These are phyloP conservation scores for Trichoplusia ni DNA, from an alignment of 1,140 invertebrate species.

Conservation along the genomic window DNA sequence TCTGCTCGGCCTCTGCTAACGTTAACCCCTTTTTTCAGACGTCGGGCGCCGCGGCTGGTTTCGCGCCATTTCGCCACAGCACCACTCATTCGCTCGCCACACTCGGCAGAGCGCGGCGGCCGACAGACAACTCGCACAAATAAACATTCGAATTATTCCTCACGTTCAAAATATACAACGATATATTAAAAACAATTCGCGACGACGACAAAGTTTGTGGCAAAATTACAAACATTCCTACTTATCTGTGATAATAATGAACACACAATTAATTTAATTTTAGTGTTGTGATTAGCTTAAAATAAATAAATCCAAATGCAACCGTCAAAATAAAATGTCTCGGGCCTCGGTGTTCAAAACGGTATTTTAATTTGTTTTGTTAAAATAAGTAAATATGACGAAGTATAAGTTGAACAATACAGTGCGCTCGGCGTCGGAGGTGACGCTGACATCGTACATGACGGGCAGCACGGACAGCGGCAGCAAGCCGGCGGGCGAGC, in stretches of 20 bases:
- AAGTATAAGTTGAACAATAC: slow-evolving; percentile 79
- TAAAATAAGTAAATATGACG: slow-evolving; percentile 60
- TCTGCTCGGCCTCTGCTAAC: slow-evolving; percentile 1
- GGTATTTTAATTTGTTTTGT: slow-evolving; percentile 44
- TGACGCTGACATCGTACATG: slow-evolving; percentile 77
- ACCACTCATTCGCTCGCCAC: slow-evolving; percentile 15
- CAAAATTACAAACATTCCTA: slow-evolving; percentile 25
- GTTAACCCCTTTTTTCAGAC: slow-evolving; percentile 19
- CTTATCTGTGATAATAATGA: slow-evolving; percentile 37
- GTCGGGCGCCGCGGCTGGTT: neutral
- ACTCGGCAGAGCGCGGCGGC: slow-evolving; percentile 14
- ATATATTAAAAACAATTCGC: slow-evolving; percentile 1
- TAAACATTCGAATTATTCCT: neutral
- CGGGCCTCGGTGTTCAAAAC: slow-evolving; percentile 60
- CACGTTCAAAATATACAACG: neutral
- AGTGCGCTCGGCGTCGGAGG: slow-evolving; percentile 66
- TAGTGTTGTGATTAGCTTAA: slow-evolving; percentile 27
- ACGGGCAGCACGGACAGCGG: slow-evolving; percentile 52
- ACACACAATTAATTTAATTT: slow-evolving; percentile 13
- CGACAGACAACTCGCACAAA: neutral
- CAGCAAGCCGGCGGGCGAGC: slow-evolving; percentile 45
- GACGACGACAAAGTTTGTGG: neutral
- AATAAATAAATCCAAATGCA: slow-evolving; percentile 21
- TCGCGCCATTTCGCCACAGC: slow-evolving; percentile 19
- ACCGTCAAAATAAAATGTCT: slow-evolving; percentile 53